Base-by-base conservation (phyloP, 2,113 vertebrate genomes). In the Origma solitaria region DNA sequence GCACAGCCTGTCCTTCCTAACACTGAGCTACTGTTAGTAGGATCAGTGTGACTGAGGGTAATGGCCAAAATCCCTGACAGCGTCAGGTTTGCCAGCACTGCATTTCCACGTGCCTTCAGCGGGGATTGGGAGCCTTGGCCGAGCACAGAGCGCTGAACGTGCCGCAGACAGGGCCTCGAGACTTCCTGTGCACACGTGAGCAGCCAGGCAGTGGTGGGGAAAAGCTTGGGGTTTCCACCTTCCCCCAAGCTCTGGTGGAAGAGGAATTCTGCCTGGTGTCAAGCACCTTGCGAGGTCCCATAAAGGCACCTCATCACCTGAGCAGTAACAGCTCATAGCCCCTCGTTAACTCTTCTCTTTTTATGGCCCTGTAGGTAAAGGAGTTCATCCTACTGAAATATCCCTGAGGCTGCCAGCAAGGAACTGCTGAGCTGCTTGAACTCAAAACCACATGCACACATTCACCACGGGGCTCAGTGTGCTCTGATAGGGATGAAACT, bases 231-330 rank as follows among this genome's bases (percentile, higher is more conserved):
- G 53, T 64, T 60, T 51, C 44, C 28, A 38, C n/a, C 66, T 75
- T 86, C 31, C 71, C 66, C 5, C 4, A 17, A 56, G 85, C 47
- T 30, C 20, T 19, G 42, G 64, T 35, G 61, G 76, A 66, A 87
- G 22, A 60, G 50, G 56, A 81, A 71, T 78, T 64, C 21, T 85
- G 53, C 72, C 80, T 72, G 16, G 25, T 66, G 65, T 69, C 82
- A 53, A 86, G 88, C 54, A 20, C 54, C 82, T 84, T 66, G 82
- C 79, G 73, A 66, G 81, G 57, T 61, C 51, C 78, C 69, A 16
- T 44, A 50, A 72, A 91, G 82, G 86, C 90, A 88, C 92, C 89
- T 97, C 94, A 86, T 83, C 78, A 62, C 66, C 94, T 72, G 54
- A 70, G 62, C 82, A 8, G 0, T 89, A 76, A 94, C 94, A 80